Base-by-base conservation (phyloP, 2,113 vertebrate genomes). In the Anguilla rostrata region DNA sequence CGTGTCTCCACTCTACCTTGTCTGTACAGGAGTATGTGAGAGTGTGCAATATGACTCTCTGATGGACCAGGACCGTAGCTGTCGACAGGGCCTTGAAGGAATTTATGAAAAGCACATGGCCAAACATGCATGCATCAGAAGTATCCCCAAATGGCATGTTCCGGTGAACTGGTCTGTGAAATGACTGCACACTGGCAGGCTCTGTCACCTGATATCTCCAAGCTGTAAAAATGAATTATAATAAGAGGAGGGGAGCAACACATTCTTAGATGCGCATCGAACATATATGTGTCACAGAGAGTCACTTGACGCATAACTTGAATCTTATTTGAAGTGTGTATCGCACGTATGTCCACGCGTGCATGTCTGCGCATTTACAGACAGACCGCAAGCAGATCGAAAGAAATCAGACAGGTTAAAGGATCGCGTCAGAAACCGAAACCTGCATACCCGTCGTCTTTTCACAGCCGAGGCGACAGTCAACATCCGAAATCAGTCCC, bases 81-180 rank as follows among this genome's bases (percentile, higher is more conserved):
- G 79, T 80, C 5, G 41, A 81, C 39, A 81, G 29, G 75, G n/a
- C 41, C 39, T 11, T 80, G 53, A 87, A 57, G 20, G 16, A 84
- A 46, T 46, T 6, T 22, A 78, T 81, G 86, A 81, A 87, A 84
- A 43, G 83, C 39, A 16, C 43, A 26, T 66, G 60, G 60, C 60
- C 22, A 26, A 6, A 66, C 22, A 66, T 66, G 60, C 60, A 22
- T 66, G 8, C 60, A 66, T 66, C 18, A 26, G 60, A 26, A 26
- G 60, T 26, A 66, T 66, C 60, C 22, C 60, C 60, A 26, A 11
- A 66, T 66, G 18, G 26, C 60, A 26, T 83, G 53, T 53, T 60
- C 86, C 22, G 71, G 40, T 84, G 66, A 80, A 40, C 66, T 83
- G 71, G 46, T 26, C 43, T 49, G n/a, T 81, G 83, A 53, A 78